These are phyloP conservation scores for Erynnis tages DNA, from an alignment of 2,888 invertebrate species.

Conservation along the genomic window DNA sequence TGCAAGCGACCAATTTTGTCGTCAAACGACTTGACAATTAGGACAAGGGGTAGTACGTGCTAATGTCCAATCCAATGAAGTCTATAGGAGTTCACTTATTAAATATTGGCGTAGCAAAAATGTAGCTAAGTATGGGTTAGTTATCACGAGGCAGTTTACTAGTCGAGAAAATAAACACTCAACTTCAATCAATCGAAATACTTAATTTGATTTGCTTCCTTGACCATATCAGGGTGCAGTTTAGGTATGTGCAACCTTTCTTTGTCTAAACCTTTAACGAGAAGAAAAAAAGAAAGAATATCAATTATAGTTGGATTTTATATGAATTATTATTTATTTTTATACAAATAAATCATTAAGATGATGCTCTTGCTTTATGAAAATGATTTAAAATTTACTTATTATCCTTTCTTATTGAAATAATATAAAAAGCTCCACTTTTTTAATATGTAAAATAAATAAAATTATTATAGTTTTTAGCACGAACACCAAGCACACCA, in stretches of 20 bases:
- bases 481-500: too few relatives aligned
- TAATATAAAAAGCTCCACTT: too few relatives aligned
- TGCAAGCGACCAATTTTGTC: too few relatives aligned
- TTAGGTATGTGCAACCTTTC: conserved; percentile 57
- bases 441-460: too few relatives aligned
- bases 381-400: too few relatives aligned
- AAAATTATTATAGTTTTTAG: too few relatives aligned
- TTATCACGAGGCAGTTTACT: conserved; percentile 36
- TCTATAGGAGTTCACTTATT: not conserved
- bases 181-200: conserved; percentile 67
- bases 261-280: conserved; percentile 70
- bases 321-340: too few relatives aligned
- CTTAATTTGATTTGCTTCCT: conserved; percentile 74
- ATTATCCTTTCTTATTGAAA: too few relatives aligned
- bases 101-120: conserved; percentile 1
- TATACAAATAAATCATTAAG: too few relatives aligned
- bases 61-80: not conserved
- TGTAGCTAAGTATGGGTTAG: conserved; percentile 33
- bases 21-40: too few relatives aligned
- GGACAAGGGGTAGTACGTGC: not conserved
- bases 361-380: too few relatives aligned
- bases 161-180: conserved; percentile 51
- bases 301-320: too few relatives aligned
- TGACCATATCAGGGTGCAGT: conserved; percentile 69
- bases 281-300: conserved; percentile 47